Percentiles rank a stretch among this genome's conserved stretches.
Conservation (phyloP, 2,797 vertebrate species). For the Anabas testudineus region DNA sequence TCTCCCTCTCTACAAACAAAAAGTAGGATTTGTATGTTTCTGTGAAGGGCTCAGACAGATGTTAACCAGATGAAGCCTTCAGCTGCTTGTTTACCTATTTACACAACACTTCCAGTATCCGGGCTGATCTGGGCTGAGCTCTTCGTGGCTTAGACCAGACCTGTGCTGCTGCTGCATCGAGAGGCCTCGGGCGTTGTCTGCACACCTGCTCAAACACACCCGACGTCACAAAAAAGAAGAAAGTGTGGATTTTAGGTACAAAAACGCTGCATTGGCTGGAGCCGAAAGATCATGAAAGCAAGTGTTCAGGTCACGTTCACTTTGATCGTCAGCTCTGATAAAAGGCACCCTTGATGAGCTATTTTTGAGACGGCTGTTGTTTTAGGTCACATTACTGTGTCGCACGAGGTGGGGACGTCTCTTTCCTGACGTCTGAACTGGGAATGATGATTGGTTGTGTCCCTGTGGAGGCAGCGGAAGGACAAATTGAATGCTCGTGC, state of each 20-base stretch:
- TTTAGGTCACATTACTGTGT: conserved; percentile 40
- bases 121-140: conserved; percentile 21
- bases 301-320: neutral
- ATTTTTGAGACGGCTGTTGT: conserved; percentile 35
- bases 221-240: neutral
- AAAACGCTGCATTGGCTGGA: neutral
- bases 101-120: conserved; percentile 10
- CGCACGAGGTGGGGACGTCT: conserved; percentile 50
- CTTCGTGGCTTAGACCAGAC: neutral
- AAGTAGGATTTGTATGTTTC: conserved; percentile 40
- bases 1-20: conserved; percentile 43
- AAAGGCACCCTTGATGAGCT: conserved; percentile 16
- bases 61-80: conserved; percentile 53
- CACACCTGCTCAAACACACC: conserved; percentile 45
- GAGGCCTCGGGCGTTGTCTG: conserved; percentile 11
- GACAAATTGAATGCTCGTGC: conserved; percentile 21
- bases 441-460: conserved; percentile 27
- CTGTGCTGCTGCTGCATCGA: neutral
- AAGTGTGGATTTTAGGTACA: neutral
- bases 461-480: conserved; percentile 36
- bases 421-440: conserved; percentile 34
- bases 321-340: neutral
- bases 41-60: conserved; percentile 44
- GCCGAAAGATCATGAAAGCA: neutral
- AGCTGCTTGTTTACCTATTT: conserved; percentile 8